Conservation (phyloP, 1,140 invertebrate genomes). For the Meloidogyne hapla region DNA sequence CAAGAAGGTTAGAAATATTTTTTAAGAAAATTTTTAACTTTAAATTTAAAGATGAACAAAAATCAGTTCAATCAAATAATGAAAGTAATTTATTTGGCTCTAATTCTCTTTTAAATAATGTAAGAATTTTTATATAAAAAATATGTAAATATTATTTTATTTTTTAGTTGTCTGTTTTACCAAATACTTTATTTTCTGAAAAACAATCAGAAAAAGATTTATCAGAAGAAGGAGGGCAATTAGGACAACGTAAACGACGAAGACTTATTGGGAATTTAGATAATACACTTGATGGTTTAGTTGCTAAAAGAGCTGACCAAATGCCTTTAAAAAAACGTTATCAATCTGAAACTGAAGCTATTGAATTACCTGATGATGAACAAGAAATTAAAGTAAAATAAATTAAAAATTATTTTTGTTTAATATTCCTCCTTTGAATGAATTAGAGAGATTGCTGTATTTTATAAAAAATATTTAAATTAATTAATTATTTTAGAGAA, state of each 20-base stretch:
- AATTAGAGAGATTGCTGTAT: too few relatives aligned
- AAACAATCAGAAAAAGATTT: not conserved
- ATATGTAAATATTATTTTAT: too few relatives aligned
- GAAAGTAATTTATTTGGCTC: not conserved
- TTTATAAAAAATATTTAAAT: constrained; percentile 15
- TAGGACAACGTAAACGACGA: constrained; percentile 41
- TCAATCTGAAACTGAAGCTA: constrained; percentile 59
- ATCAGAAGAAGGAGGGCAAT: not conserved
- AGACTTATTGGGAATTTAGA: constrained; percentile 53
- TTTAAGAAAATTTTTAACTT: too few relatives aligned
- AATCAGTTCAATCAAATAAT: not conserved
- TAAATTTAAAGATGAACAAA: too few relatives aligned
- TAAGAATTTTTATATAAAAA: not conserved
- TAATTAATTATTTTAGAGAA: constrained; percentile 43
- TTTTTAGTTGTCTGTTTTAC: not conserved
- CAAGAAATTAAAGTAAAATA: constrained; percentile 55
- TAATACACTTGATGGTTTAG: constrained; percentile 61
- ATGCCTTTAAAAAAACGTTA: constrained; percentile 59
- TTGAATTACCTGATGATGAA: constrained; percentile 63
- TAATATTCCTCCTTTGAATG: too few relatives aligned
- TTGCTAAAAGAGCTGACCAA: constrained; percentile 60
- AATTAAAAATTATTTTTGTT: too few relatives aligned
- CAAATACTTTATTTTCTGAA: not conserved
- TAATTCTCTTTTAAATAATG: not conserved
- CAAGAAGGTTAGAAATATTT: not conserved